A percentile compares a stretch with the other conserved stretches of the same genome.
Conservation (phyloP, 2,888 invertebrate species). For the Plutella xylostella region DNA sequence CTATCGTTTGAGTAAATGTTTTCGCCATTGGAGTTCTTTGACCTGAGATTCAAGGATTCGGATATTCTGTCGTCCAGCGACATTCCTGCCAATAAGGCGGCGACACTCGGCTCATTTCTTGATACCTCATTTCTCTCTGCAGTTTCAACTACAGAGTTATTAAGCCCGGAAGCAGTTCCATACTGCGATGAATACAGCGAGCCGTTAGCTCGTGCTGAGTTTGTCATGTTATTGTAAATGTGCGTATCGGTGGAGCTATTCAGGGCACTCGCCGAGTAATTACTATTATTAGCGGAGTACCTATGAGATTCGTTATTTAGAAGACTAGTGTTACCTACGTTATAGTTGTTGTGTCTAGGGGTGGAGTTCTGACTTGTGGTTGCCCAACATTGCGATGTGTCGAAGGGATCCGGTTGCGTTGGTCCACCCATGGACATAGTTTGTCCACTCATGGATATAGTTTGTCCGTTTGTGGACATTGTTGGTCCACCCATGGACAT, state of each 20-base stretch:
- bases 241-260: slow-evolving; percentile 21
- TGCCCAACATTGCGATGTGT: slow-evolving; percentile 45
- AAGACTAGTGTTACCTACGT: slow-evolving; percentile 19
- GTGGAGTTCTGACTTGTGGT: slow-evolving; percentile 20
- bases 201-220: background rate
- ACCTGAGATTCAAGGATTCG: slow-evolving; percentile 58
- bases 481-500: too few species aligned
- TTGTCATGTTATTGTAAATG: slow-evolving; percentile 34
- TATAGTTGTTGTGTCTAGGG: slow-evolving; percentile 24
- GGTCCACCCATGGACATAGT: too few species aligned
- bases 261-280: slow-evolving; percentile 20
- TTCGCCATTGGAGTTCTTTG: slow-evolving; percentile 47
- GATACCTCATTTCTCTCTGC: slow-evolving; percentile 27
- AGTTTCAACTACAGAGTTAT: background rate
- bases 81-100: slow-evolving; percentile 37
- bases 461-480: too few species aligned
- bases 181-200: slow-evolving; percentile 3
- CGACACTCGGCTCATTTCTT: slow-evolving; percentile 22
- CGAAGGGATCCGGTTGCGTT: slow-evolving; percentile 42
- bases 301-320: slow-evolving; percentile 40
- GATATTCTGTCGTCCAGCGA: slow-evolving; percentile 61
- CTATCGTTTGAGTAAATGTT: slow-evolving; percentile 39
- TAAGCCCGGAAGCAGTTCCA: slow-evolving; percentile 7
- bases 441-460: slow-evolving; percentile 14
- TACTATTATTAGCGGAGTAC: slow-evolving; percentile 30